phyloP scores from a whole-genome alignment of 2,113 vertebrate genomes.

The Prionailurus viverrinus region DNA sequence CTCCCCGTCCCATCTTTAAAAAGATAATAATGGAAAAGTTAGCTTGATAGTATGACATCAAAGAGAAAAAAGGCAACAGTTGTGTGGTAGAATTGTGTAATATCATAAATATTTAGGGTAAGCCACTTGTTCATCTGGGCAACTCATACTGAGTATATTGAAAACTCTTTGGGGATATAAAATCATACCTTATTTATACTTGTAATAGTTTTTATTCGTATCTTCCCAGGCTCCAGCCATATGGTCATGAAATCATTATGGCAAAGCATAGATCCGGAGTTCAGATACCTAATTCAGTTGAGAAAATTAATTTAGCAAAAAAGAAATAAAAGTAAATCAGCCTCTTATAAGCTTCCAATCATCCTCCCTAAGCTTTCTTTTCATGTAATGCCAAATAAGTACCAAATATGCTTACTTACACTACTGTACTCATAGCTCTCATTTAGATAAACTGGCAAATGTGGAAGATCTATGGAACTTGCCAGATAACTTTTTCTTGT shows the following conservation, averaged over 20 bases:
- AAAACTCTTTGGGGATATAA: neutral
- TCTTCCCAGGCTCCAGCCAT: neutral
- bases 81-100: neutral
- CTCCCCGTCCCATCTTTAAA: neutral
- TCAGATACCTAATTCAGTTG: conserved; percentile 16
- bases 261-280: neutral
- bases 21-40: neutral
- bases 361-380: neutral
- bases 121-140: neutral
- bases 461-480: neutral
- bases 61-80: neutral
- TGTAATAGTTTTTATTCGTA: neutral
- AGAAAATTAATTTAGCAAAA: conserved; percentile 25
- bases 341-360: neutral
- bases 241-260: neutral
- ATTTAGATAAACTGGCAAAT: conserved; percentile 6
- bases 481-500: conserved; percentile 18
- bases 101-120: neutral
- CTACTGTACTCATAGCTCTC: neutral
- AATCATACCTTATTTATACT: neutral
- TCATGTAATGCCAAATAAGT: conserved; percentile 26
- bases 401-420: neutral
- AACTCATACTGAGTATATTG: neutral
- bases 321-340: conserved; percentile 30
- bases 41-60: neutral